These are phyloP conservation scores for Corydoras sp. DNA, from an alignment of 2,113 vertebrate genomes.

Conservation along the genomic window DNA sequence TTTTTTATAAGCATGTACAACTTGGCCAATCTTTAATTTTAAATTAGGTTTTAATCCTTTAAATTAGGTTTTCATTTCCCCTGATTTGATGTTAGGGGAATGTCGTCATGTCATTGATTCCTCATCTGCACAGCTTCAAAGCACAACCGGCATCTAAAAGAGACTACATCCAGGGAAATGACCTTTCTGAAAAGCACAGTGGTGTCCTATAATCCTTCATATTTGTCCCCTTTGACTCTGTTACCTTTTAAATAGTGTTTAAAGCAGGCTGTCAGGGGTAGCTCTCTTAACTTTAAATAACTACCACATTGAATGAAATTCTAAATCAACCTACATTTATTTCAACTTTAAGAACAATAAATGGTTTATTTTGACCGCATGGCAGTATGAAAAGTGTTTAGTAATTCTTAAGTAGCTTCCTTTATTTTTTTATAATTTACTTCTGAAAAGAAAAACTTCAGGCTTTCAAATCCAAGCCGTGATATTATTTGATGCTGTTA, in stretches of 20 bases:
- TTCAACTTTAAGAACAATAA: background rate
- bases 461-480: no score
- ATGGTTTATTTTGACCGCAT: background rate
- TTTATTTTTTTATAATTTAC: no score
- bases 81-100: conserved; percentile 12
- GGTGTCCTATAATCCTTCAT: conserved; percentile 57
- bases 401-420: no score
- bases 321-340: conserved; percentile 3
- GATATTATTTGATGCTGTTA: no score
- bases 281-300: conserved; percentile 47
- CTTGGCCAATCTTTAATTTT: no score
- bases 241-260: conserved; percentile 61
- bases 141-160: conserved; percentile 50
- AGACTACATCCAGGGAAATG: conserved; percentile 53
- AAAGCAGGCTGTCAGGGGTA: conserved; percentile 48
- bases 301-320: conserved; percentile 7
- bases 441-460: no score
- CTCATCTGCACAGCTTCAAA: conserved; percentile 54
- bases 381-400: no score
- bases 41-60: no score
- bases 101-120: conserved; percentile 62
- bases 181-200: conserved; percentile 59
- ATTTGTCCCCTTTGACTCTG: conserved; percentile 52
- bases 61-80: no score
- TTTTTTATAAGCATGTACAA: no score